Evolutionary conservation across 1,140 invertebrate species (phyloP), one percentile per base, ranked within the genome.

Genomic region (Drosophila lini): DNA sequence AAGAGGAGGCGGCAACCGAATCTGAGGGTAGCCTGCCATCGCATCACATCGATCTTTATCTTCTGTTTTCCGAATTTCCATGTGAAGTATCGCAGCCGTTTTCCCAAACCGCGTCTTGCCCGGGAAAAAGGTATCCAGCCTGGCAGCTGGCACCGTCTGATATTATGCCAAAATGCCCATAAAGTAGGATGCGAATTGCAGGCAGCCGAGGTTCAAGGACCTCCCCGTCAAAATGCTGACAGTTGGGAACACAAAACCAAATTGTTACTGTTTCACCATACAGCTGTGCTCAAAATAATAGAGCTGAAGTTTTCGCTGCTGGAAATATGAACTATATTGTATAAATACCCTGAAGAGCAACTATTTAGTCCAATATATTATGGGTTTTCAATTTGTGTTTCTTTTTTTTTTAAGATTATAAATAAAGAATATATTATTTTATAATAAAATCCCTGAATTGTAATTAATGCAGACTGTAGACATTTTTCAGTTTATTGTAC

Each of bases 181-280:
- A 58, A 56, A 44, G 42, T 7, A 31, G 36, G 31, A 28, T 44
- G 47, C 67, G 62, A 69, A 68, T 63, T 63, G 56, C 61, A 63
- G n/a, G 38, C 61, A 63, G 13, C 48, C 59, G 34, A 75, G 56
- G 74, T 76, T 77, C 74, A 77, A 77, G 74, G 74, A 77, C 74
- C 62, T 77, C 63, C 22, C 62, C 48, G 41, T 41, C 44, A 70
- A 68, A 69, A 69, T 56, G 63, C 63, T 74, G 67, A 60, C 55
- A 71, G 67, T 74, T 74, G 47, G 22, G 11, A 73, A 28, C n/a
- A n/a, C 36, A 65, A 65, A 57, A 28, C 28, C 22, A 25, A 53
- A 62, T 52, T 32, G 68, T 38, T 61, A 61, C 28, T 61, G 34
- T 74, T 61, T 38, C 3, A 15, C 13, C 22, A 47, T 31, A 73